Evolutionary conservation across 2,888 invertebrate species (phyloP), one percentile per base, ranked within the genome.

Genomic region (Tuberolachnus salignus): DNA sequence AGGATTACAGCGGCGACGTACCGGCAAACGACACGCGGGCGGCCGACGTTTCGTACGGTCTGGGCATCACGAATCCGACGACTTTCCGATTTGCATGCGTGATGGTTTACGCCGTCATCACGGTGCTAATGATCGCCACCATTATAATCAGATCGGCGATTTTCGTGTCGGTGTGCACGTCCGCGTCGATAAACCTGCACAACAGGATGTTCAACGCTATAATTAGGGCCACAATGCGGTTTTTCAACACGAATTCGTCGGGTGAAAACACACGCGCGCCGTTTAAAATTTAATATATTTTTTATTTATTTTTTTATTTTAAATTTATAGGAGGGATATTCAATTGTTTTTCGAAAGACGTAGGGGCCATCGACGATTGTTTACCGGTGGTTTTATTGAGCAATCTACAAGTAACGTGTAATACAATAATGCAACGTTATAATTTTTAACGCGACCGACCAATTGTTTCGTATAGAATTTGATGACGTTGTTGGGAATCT

Each of bases 331-430:
- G 91, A 13, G 87, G 92, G 64, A 92, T 96, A 83, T 87, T 96
- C 66, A 95, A 95, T 86, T 87, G 96, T 42, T 95, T 96, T 86
- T 92, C 95, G 0, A 95, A 95, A 86, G 96, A 96, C 84, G 92
- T 94, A 88, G 94, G 89, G 10, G 88, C 90, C 0, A 86, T 91
- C 63, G 90, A 91, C 82, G 89, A 89, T 67, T 85, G 89, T 70
- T 83, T 91, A 67, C 90, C 90, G 0, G 87, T 88, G 64, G 88
- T 89, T 53, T 84, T 91, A n/a, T 86, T 91, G 67, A 90, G 90
- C 84, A 86, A 87, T 1, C 81, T 88, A 26, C 89, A 90, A 55
- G 82, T 82, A 67, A 51, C n/a, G n/a, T n/a, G 85, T 14, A 23
- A 55, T 86, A 87, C 80, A 86, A 89, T 81, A 87, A 87, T 83